Base-by-base conservation (phyloP, 2,888 invertebrate genomes). In the Dicroscelio sp. region DNA sequence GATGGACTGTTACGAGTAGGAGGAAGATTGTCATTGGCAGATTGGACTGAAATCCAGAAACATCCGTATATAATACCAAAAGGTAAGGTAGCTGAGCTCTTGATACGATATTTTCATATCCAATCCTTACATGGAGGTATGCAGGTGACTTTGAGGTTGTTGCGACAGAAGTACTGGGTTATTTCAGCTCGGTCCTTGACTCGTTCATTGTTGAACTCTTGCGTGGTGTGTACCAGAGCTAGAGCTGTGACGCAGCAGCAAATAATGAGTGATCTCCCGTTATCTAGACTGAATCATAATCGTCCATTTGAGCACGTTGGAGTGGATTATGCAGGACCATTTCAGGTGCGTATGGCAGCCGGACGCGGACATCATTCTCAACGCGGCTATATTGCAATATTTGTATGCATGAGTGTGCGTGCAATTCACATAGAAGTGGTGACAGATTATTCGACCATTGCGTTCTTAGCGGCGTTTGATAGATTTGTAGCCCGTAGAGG, bases 311-410 rank as follows among this genome's bases (percentile, higher is more conserved):
- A 58, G 1, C 76, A 88, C 23, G 60, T 78, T n/a, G 94, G 95
- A 1, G 79, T 94, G 0, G 94, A 95, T 31, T 94, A 93, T 55
- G 94, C 93, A 0, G 93, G 94, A 6, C 93, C 94, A 0, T 75
- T 94, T n/a, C 23, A 60, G 2, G 83, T 93, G 1, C 55, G 89
- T 0, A 10, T 79, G 23, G 25, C 88, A 4, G 82, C 83, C 35
- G 90, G 94, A 60, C 60, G 94, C 43, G 92, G 93, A 12, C 78
- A 79, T 8, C 35, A 23, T 2, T 2, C 20, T 8, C 63, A 63
- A n/a, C 38, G 43, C 14, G 38, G 78, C 43, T 78, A 78, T 33
- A 43, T 63, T 58, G 78, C 78, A 12, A 35, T 60, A 35, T 76
- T 76, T 60, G 35, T 76, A 17, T 76, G 76, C 27, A 60, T 76